Base-by-base conservation (phyloP, 2,888 invertebrate species). In the Hydroisotoma schaefferi region DNA sequence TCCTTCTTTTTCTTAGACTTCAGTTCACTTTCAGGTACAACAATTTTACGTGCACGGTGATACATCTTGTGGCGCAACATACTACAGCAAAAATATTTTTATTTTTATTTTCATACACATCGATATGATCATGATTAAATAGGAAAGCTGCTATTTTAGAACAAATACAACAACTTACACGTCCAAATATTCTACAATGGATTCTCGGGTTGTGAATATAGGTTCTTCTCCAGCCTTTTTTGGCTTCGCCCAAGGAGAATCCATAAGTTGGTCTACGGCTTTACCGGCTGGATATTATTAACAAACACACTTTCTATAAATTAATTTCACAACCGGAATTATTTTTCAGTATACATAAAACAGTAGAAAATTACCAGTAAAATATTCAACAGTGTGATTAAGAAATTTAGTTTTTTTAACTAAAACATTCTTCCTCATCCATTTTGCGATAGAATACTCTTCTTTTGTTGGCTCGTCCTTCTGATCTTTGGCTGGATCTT, bases 321-420 rank as follows among this genome's bases (percentile, higher is more conserved):
- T 43, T 18, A 43, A 20, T 8, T n/a, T 29, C 15, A 51, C 10
- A 51, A 51, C n/a, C 10, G 29, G 4, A 10, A 22, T 51, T 51
- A 51, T 29, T 22, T 5, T 20, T 8, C 15, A 22, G 28, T 51
- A 33, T 10, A 15, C 33, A 33, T 33, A 15, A 33, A 10, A 33
- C 33, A 33, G 15, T 8, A 46, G 29, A 47, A 26, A 33, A 55
- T 75, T 80, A 85, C 94, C 92, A 70, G 92, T 92, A 75, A 98
- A 98, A 79, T 95, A 98, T 77, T 94, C 92, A 12, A 98, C 97
- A 78, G 93, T 89, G 77, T 98, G 97, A 75, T 91, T 93, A 53
- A 95, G 83, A 76, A 98, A 93, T 78, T 94, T 95, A 0, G 95
- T 97, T 77, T 91, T 93, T 80, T 97, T 95, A 2, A 88, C 89